Evolutionary conservation across 2,797 vertebrate species (phyloP), one percentile per base, ranked within the genome.

Genomic region (Delichon dasypus): DNA sequence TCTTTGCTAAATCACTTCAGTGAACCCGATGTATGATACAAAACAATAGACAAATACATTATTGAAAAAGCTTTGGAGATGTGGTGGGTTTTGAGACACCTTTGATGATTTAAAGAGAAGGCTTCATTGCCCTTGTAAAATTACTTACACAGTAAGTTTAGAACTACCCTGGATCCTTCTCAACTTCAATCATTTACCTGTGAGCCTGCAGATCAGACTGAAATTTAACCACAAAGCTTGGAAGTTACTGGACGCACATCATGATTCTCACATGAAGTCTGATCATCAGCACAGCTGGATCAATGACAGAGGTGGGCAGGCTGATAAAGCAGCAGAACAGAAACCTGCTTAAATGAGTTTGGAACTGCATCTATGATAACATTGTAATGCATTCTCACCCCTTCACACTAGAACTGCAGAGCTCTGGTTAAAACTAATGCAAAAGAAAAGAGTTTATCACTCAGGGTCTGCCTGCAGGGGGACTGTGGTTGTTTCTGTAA

Each of bases 251-350:
- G 92, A 97, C 88, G 66, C 62, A 94, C 87, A 95, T 93, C 90
- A 95, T 91, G 91, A 85, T 68, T 93, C 89, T 70, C 70, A 86
- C 66, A 65, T 51, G 92, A 92, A 96, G 96, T 93, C 82, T 91
- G 94, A 97, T 81, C 84, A 93, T 71, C 76, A 50, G 66, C 89
- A 81, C 66, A 76, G 85, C 0, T 67, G 88, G 76, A 90, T 95
- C 96, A 96, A 89, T 93, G 85, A 90, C 90, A 93, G 73, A 82
- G 76, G 88, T 70, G 85, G 88, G 84, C 74, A 93, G 38, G 73
- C 55, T 50, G 92, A 96, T 91, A 92, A 95, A 78, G 89, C 29
- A 84, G 66, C 62, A 73, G 73, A 91, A 94, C 70, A 96, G 87
- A 94, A 92, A 79, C 73, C 50, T 81, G 61, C 38, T 75, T 80